Evolutionary conservation across 2,113 vertebrate genomes (phyloP), one percentile per base, ranked within the genome.

Genomic region (Oreochromis niloticus): DNA sequence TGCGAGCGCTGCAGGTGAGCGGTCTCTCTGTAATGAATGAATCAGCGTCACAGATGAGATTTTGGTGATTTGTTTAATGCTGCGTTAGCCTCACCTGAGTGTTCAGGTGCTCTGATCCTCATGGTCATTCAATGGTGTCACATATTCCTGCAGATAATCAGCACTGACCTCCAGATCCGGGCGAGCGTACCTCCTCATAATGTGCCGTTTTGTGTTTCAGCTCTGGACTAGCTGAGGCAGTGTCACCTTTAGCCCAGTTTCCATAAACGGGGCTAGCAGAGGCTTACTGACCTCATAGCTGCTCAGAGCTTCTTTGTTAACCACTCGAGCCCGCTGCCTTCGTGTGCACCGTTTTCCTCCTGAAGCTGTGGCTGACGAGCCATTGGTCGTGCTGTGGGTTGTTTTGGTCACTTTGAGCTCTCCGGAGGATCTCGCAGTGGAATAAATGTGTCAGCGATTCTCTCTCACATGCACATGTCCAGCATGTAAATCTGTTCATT

Each of bases 11-110:
- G 59, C 82, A 87, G 91, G 89, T 92, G 81, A 88, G 92, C 32
- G 68, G 80, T 81, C 78, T 84, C 89, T 95, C 83, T 94, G 93
- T 95, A 94, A 96, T 96, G 92, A 82, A 95, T 94, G 32, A 61
- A 12, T 66, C 61, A n/a, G 61, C 32, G 1, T 36, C 61, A 66
- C 61, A 66, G 61, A 36, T 66, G 61, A 66, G 32, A 63, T 63
- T 63, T 6, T 63, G 5, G 59, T 63, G 30, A 63, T n/a, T 36
- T 93, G 22, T 78, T 50, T 12, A 30, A 50, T 32, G 43, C 41
- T 41, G 36, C 12, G 11, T 71, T 9, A 24, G 16, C 22, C 17
- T 32, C 36, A 73, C 34, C 9, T 3, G 81, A 7, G 6, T 57
- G 13, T 43, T 48, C 50, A 43, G 34, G 50, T 39, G 22, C 11